Percentiles rank a stretch among this genome's conserved stretches.
Evolutionary conservation across 2,113 vertebrate species (phyloP).

Genomic region (Oreochromis tanganicae): DNA sequence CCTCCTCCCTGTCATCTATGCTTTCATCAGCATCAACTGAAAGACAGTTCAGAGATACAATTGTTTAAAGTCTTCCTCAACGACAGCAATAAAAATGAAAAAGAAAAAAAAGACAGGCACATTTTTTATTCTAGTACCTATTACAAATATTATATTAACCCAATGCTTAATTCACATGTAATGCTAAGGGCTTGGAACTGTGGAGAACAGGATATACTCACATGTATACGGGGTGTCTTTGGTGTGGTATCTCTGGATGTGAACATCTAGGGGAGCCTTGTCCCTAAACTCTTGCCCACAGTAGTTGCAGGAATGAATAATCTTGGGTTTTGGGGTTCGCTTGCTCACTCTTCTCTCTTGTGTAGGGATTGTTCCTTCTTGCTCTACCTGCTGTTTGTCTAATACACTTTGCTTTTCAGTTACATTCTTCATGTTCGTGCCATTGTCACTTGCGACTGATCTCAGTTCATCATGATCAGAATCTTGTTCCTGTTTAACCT

Average conservation of each 20-base stretch:
- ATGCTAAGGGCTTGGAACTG: neutral
- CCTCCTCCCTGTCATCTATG: slow-evolving; percentile 24
- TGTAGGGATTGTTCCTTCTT: neutral
- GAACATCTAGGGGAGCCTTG: slow-evolving; percentile 65
- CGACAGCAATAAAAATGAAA: neutral
- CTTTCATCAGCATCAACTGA: slow-evolving; percentile 42
- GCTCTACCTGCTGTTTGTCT: slow-evolving; percentile 13
- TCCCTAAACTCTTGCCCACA: slow-evolving; percentile 73
- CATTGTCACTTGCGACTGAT: neutral
- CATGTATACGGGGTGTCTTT: slow-evolving; percentile 59
- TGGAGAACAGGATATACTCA: slow-evolving; percentile 30
- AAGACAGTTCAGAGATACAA: slow-evolving; percentile 16
- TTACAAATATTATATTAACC: neutral
- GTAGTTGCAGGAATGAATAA: slow-evolving; percentile 60
- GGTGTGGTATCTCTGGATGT: slow-evolving; percentile 66
- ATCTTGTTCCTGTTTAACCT: neutral
- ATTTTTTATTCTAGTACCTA: neutral
- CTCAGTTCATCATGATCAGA: neutral
- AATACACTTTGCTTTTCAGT: neutral
- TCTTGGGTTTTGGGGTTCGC: slow-evolving; percentile 65
- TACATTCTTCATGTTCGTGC: neutral
- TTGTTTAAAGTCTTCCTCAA: neutral
- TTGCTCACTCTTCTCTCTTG: slow-evolving; percentile 58
- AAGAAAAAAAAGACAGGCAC: neutral
- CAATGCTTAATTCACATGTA: neutral